phyloP scores from a whole-genome alignment of 2,888 invertebrate species.

The Rambutsinella grinnellia region DNA sequence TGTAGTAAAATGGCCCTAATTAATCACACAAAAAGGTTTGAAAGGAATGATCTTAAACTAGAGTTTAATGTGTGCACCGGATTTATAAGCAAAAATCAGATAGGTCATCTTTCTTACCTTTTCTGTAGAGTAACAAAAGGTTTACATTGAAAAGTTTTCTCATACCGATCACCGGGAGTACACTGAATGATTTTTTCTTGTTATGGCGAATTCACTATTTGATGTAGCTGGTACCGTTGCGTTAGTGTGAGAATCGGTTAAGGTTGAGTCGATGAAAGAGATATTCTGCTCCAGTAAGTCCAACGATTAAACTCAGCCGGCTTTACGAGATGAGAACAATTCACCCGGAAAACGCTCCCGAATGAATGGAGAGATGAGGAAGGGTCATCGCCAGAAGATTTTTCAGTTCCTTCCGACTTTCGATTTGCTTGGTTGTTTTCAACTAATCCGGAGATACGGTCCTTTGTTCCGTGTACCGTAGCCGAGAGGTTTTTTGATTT shows the following conservation, averaged over 20 bases:
- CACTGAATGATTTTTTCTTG: neutral
- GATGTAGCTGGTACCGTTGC: neutral
- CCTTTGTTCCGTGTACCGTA: neutral
- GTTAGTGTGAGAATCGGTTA: neutral
- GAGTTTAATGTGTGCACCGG: neutral
- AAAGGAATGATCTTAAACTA: neutral
- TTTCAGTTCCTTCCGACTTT: neutral
- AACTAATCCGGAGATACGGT: neutral
- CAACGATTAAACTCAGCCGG: neutral
- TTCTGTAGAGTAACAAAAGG: constrained; percentile 34
- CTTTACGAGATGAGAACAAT: neutral
- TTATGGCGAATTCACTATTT: neutral
- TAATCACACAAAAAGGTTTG: neutral
- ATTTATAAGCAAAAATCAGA: constrained; percentile 13
- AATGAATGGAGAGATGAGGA: neutral
- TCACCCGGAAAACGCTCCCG: neutral
- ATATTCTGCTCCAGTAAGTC: neutral
- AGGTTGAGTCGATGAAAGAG: neutral
- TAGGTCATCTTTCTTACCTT: constrained; percentile 16
- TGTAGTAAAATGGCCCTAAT: no score
- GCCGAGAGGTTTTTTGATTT: no score
- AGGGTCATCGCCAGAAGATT: neutral
- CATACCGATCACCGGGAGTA: neutral
- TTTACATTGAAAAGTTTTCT: neutral
- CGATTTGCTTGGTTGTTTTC: neutral